phyloP scores from a whole-genome alignment of 1,140 invertebrate species.

The Wiebesia pumilae region DNA sequence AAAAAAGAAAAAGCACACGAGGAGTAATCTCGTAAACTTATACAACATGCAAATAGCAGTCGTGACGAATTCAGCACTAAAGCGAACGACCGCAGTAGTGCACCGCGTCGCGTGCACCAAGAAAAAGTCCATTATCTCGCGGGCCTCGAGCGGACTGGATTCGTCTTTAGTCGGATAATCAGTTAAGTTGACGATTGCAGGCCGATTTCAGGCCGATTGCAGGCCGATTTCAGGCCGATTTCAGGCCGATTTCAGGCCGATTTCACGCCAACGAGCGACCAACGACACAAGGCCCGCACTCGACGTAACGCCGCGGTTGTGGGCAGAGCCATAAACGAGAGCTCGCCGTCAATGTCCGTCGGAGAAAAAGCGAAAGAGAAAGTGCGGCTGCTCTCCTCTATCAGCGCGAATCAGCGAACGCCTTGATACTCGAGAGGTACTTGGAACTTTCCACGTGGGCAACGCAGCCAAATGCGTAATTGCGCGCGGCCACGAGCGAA shows the following conservation, averaged over 20 bases:
- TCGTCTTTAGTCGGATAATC: background rate
- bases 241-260: background rate
- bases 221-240: background rate
- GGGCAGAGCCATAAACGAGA: background rate
- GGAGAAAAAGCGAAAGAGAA: constrained; percentile 45
- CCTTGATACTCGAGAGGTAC: no score
- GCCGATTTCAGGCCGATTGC: background rate
- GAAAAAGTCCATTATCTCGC: background rate
- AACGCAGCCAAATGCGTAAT: background rate
- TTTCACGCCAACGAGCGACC: background rate
- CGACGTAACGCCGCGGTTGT: background rate
- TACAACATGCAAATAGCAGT: background rate
- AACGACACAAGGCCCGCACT: background rate
- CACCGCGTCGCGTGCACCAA: background rate
- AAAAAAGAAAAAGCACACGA: no score
- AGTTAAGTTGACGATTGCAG: background rate
- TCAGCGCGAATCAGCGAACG: background rate
- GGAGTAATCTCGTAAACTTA: background rate
- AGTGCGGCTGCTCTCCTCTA: background rate
- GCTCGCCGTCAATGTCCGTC: background rate
- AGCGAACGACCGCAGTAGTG: background rate
- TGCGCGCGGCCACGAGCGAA: background rate
- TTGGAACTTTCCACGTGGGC: background rate
- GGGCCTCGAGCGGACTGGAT: background rate
- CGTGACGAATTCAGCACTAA: background rate